Base-by-base conservation (phyloP, 23 tunicate species). In the Trididemnum clinides region DNA sequence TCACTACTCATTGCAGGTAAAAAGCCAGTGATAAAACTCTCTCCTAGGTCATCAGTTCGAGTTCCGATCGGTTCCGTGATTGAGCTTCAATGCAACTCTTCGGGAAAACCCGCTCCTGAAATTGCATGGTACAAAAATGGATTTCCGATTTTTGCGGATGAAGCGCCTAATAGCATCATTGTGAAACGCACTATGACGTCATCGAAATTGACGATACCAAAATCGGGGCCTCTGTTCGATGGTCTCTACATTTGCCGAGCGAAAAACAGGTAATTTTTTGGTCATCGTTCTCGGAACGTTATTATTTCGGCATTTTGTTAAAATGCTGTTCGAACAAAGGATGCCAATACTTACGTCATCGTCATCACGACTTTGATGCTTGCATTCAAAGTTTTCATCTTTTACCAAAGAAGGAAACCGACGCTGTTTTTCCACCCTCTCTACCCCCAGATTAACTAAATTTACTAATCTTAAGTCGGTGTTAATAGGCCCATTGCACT, bases 71-170 rank as follows among this genome's bases (percentile, higher is more conserved):
- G 95, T 7, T 15, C 12, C 2, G 71, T 34, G 6, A 64, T 90
- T 1, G 15, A 20, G 1, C 44, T 90, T 6, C 71, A 58, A 39
- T 90, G 95, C 33, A 50, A 85, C 38, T 89, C 95, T 33, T 64
- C 39, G 10, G 95, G 88, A 21, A 39, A 64, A 36, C 95, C 95
- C 1, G 33, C 30, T 22, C 95, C 95, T 19, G 21, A 38, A 12
- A 76, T 84, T 23, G 80, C 75, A 50, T 90, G 95, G 95, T 90
- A 57, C 34, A 90, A 90, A 69, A 80, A 90, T 35, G 95, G 86
- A 23, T 57, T 28, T 57, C 91, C 91, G 25, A 38, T 87, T 1
- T 28, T 66, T 20, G 29, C 28, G 15, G 85, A 69, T 1, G 77
- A 57, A 21, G 2, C 22, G 39, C 22, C 25, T 5, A 81, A 69